Evolutionary conservation across 2,113 vertebrate species (phyloP).

Genomic region (Clinocottus analis): DNA sequence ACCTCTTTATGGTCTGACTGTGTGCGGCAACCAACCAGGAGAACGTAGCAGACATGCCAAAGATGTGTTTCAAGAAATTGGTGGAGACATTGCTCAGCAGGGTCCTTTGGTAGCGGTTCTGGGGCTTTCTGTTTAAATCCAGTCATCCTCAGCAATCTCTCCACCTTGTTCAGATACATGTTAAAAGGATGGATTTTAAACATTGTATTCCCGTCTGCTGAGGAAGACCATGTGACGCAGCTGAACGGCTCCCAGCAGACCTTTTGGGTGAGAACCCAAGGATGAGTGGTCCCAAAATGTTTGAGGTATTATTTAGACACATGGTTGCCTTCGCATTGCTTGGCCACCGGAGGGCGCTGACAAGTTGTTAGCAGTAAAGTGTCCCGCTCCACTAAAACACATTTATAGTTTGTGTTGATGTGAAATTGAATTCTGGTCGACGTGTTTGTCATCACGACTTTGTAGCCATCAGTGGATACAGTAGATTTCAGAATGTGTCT

Average conservation of each 20-base stretch:
- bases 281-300: neutral
- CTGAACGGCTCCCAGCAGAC: neutral
- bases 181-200: neutral
- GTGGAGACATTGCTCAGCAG: neutral
- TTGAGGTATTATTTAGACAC: neutral
- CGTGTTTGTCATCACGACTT: neutral
- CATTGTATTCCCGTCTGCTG: neutral
- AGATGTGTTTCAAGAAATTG: neutral
- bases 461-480: neutral
- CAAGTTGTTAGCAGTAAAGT: neutral
- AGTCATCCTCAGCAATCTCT: neutral
- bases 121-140: neutral
- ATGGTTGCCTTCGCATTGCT: neutral
- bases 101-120: neutral
- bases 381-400: neutral
- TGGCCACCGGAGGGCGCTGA: neutral
- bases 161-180: neutral
- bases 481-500: neutral
- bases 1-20: neutral
- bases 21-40: neutral
- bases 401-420: neutral
- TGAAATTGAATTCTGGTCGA: neutral
- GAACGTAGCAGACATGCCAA: neutral
- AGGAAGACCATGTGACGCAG: neutral
- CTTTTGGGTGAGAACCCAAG: neutral